Evolutionary conservation across 1,140 invertebrate genomes (phyloP).

Genomic region (Trichonephila clavipes): DNA sequence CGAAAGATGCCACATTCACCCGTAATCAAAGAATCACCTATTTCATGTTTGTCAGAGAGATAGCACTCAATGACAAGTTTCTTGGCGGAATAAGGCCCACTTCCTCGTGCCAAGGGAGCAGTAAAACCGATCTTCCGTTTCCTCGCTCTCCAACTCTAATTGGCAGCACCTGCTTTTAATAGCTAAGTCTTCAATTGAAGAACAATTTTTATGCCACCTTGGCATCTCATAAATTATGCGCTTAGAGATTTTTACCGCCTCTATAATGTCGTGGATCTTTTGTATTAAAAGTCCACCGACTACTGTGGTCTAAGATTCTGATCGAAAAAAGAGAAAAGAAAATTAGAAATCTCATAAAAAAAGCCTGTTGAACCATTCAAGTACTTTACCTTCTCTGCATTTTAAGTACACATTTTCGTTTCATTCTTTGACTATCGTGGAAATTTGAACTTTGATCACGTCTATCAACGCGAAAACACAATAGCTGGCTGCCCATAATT

Average conservation of each 20-base stretch:
- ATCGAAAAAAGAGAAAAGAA: slow-evolving; percentile 1
- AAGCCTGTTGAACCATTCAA: background rate
- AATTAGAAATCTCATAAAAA: background rate
- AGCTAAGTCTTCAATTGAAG: slow-evolving; percentile 58
- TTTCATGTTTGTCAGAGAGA: slow-evolving; percentile 56
- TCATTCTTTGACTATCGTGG: background rate
- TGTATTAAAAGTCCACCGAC: slow-evolving; percentile 13
- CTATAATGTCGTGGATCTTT: slow-evolving; percentile 33
- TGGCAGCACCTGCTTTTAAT: slow-evolving; percentile 72
- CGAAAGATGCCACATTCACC: slow-evolving; percentile 17
- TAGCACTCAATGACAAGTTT: slow-evolving; percentile 51
- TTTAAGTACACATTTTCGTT: background rate
- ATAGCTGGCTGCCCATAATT: background rate
- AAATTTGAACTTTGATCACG: background rate
- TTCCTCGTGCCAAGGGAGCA: slow-evolving; percentile 36
- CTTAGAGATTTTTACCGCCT: slow-evolving; percentile 71
- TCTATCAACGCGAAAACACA: background rate
- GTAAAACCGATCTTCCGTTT: slow-evolving; percentile 14
- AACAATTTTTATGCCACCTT: slow-evolving; percentile 65
- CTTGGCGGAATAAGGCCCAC: slow-evolving; percentile 22
- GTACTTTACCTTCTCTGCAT: background rate
- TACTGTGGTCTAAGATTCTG: slow-evolving; percentile 61
- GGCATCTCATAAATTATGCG: slow-evolving; percentile 66
- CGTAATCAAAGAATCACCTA: slow-evolving; percentile 60
- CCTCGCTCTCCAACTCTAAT: slow-evolving; percentile 41